These are phyloP conservation scores for Chroicocephalus ridibundus DNA, from an alignment of 2,113 vertebrate genomes.

Conservation along the genomic window DNA sequence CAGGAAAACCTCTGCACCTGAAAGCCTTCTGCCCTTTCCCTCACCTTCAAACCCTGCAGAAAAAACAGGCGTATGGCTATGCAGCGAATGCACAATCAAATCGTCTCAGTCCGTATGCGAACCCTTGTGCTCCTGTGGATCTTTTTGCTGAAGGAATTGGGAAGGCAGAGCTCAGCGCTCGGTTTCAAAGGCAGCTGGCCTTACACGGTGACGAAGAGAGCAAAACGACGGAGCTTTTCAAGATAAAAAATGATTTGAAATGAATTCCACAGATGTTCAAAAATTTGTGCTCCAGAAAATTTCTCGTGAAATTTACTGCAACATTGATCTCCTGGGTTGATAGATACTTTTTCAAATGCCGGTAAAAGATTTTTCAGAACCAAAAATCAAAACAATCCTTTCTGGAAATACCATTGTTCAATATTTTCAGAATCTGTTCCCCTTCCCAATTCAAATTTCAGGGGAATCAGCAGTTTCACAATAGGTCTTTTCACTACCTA, in stretches of 20 bases:
- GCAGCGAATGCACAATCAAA: background rate
- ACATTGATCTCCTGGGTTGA: background rate
- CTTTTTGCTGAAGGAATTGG: background rate
- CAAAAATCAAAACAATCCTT: background rate
- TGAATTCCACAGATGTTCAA: background rate
- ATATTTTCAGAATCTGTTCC: background rate
- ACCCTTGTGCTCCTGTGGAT: background rate
- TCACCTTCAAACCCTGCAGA: background rate
- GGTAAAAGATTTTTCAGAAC: background rate
- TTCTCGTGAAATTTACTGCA: background rate
- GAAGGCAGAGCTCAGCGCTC: background rate
- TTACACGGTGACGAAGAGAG: background rate
- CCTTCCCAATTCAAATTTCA: background rate
- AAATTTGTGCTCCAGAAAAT: background rate
- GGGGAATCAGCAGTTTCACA: background rate
- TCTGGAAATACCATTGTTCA: background rate
- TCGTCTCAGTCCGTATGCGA: background rate
- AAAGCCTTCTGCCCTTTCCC: background rate
- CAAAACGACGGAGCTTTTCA: background rate
- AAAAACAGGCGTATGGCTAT: background rate
- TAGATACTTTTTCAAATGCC: background rate
- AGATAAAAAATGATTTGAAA: background rate
- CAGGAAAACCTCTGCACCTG: background rate
- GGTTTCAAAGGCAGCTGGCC: conserved; percentile 3
- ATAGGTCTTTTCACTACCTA: background rate